phyloP scores from a whole-genome alignment of 2,113 vertebrate species.

The Progne subis region DNA sequence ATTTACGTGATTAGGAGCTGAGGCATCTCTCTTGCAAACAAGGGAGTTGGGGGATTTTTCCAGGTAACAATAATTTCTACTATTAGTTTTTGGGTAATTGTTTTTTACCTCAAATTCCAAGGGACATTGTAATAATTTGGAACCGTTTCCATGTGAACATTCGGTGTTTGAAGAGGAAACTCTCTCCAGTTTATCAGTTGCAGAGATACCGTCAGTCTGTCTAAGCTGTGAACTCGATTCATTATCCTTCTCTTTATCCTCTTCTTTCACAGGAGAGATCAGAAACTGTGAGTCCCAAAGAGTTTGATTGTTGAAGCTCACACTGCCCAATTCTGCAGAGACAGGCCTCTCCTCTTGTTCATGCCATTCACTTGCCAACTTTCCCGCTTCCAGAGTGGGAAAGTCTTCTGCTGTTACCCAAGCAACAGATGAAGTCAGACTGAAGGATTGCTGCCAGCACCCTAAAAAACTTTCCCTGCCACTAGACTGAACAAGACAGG shows the following conservation, averaged over 20 bases:
- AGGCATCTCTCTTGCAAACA: not conserved
- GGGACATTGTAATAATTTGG: not conserved
- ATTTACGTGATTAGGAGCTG: not conserved
- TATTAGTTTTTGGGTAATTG: not conserved
- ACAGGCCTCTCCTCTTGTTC: not conserved
- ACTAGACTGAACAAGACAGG: constrained; percentile 19
- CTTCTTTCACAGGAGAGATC: constrained; percentile 7
- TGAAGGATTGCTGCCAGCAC: constrained; percentile 74
- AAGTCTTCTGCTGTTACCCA: constrained; percentile 51
- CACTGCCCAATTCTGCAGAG: not conserved
- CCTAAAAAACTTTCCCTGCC: constrained; percentile 21
- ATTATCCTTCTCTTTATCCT: not conserved
- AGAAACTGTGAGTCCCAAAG: not conserved
- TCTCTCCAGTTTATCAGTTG: not conserved
- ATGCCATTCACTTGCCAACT: constrained; percentile 7
- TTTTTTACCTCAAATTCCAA: not conserved
- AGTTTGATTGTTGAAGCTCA: not conserved
- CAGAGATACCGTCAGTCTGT: not conserved
- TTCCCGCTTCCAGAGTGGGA: constrained; percentile 27
- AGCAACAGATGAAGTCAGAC: constrained; percentile 72
- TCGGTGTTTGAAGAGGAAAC: not conserved
- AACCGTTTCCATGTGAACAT: not conserved
- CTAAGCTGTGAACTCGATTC: not conserved
- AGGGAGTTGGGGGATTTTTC: not conserved
- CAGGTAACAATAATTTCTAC: not conserved